Percentiles rank a stretch among this genome's conserved stretches.
phyloP scores from a whole-genome alignment of 2,113 vertebrate species.

The Danionella cerebrum region DNA sequence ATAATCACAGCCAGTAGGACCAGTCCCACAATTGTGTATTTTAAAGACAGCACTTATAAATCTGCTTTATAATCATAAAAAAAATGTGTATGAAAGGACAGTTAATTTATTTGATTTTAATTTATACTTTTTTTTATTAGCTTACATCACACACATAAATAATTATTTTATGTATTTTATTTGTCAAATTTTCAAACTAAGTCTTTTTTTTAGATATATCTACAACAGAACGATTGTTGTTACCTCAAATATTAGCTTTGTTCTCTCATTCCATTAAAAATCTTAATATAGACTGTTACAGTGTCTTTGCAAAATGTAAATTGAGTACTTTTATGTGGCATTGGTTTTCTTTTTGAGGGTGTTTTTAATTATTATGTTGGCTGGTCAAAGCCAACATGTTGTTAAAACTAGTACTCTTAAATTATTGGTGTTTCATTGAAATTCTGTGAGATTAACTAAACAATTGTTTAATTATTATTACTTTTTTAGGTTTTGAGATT shows the following conservation, averaged over 20 bases:
- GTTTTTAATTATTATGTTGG: neutral
- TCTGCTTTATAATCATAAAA: neutral
- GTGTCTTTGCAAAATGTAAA: neutral
- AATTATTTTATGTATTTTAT: too few species aligned
- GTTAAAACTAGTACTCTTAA: too few species aligned
- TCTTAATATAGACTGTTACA: neutral
- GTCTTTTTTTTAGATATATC: too few species aligned
- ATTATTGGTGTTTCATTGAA: neutral
- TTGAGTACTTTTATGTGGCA: neutral
- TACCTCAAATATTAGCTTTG: neutral
- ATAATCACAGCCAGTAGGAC: neutral
- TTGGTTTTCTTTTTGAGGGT: neutral
- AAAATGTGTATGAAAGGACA: neutral
- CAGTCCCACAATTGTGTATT: neutral
- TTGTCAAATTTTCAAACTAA: too few species aligned
- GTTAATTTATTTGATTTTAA: neutral
- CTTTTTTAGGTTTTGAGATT: too few species aligned
- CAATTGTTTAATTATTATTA: neutral
- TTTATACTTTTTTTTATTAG: neutral
- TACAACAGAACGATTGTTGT: too few species aligned
- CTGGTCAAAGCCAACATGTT: neutral
- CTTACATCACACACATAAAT: neutral
- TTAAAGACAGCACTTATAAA: neutral
- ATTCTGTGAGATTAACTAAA: neutral
- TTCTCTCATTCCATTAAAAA: neutral